Conservation (phyloP, 2,113 vertebrate genomes). For the Ursus arctos region DNA sequence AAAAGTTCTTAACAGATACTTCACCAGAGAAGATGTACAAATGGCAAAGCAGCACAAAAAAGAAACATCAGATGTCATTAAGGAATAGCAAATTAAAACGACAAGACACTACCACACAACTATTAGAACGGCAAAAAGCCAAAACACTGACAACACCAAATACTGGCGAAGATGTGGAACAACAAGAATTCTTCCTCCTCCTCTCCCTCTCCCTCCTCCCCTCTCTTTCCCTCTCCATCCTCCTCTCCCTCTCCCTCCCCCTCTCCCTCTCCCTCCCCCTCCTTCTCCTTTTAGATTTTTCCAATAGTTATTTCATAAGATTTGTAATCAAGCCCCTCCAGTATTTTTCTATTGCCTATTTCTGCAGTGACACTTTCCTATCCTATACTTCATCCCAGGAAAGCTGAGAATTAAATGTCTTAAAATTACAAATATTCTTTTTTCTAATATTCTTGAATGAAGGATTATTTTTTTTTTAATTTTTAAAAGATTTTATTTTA, state of each 20-base stretch:
- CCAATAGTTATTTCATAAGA: not conserved
- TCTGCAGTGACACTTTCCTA: not conserved
- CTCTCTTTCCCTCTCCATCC: no score
- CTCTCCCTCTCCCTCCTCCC: no score
- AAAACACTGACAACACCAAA: not conserved
- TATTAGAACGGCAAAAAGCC: not conserved
- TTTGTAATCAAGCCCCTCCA: not conserved
- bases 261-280: no score
- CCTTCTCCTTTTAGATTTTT: not conserved
- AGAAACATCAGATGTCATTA: not conserved
- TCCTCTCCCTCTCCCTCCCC: no score
- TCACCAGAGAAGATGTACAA: not conserved
- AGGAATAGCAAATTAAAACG: not conserved
- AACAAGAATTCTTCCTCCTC: not conserved
- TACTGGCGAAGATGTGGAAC: not conserved
- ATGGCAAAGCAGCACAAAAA: not conserved
- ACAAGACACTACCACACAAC: not conserved
- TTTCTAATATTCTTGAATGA: not conserved
- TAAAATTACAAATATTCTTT: not conserved
- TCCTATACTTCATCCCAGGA: not conserved
- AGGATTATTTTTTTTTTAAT: not conserved
- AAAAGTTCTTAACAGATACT: not conserved
- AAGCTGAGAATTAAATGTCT: not conserved
- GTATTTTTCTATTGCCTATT: not conserved
- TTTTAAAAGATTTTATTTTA: not conserved